phyloP scores from a whole-genome alignment of 2,888 invertebrate genomes.

The Nysson spinosus region DNA sequence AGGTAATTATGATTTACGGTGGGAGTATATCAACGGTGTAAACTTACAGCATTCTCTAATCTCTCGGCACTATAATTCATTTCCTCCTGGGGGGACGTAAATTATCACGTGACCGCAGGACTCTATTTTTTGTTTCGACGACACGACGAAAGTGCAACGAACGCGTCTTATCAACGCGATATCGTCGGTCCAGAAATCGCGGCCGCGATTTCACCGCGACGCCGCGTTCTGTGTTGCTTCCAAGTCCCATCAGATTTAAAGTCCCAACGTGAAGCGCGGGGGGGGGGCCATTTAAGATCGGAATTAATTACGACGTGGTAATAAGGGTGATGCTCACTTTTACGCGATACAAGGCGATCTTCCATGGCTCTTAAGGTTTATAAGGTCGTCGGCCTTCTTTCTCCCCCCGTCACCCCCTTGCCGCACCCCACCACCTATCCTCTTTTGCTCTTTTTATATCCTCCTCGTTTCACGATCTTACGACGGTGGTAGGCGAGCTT shows the following conservation, averaged over 20 bases:
- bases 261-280: not conserved
- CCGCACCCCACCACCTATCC: not conserved
- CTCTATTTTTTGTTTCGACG: conserved; percentile 8
- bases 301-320: conserved; percentile 56
- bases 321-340: conserved; percentile 53
- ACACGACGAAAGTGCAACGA: conserved; percentile 1
- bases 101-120: conserved; percentile 12
- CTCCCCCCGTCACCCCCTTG: not conserved
- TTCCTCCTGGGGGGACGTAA: conserved; percentile 12
- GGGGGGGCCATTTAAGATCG: conserved; percentile 32
- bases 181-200: conserved; percentile 14
- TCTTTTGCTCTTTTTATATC: conserved; percentile 23
- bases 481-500: conserved; percentile 28
- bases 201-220: conserved; percentile 4
- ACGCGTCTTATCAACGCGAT: conserved; percentile 22
- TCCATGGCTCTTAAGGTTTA: conserved; percentile 43
- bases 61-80: conserved; percentile 12
- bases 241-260: too few species aligned
- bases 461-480: conserved; percentile 35
- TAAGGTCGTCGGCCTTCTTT: conserved; percentile 38
- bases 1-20: not conserved
- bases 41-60: conserved; percentile 9
- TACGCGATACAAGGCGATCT: conserved; percentile 37
- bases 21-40: not conserved
- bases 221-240: too few species aligned